Conservation (phyloP, 1,140 invertebrate species). For the Hycleus cichorii region DNA sequence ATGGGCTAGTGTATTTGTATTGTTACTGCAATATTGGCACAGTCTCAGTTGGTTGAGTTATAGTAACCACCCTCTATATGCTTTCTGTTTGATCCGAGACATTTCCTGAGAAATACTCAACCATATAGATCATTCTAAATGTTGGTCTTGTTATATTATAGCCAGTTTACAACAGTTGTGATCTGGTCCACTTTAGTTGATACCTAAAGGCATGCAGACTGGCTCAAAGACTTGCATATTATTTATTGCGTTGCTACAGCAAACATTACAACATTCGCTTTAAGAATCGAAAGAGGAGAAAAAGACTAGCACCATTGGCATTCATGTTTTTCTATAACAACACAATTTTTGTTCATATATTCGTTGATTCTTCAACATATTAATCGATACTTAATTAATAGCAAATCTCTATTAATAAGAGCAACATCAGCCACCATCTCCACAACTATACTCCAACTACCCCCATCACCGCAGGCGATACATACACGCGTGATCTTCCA, state of each 20-base stretch:
- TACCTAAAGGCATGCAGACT: slow-evolving; percentile 40
- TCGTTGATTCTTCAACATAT: neutral
- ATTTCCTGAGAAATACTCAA: slow-evolving; percentile 36
- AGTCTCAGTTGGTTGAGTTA: slow-evolving; percentile 29
- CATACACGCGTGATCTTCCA: slow-evolving; percentile 20
- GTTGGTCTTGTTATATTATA: neutral
- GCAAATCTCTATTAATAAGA: neutral
- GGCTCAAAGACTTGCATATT: slow-evolving; percentile 43
- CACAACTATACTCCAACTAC: neutral
- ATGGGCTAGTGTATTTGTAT: slow-evolving; percentile 12
- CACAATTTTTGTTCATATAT: too few species aligned
- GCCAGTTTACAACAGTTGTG: neutral
- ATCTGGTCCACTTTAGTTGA: slow-evolving; percentile 29
- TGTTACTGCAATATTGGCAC: slow-evolving; percentile 14
- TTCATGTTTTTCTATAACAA: too few species aligned
- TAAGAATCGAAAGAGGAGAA: neutral
- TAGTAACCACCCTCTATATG: slow-evolving; percentile 43
- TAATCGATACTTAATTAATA: slow-evolving; percentile 16
- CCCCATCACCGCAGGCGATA: slow-evolving; percentile 9
- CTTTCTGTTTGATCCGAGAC: slow-evolving; percentile 44
- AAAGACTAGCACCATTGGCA: slow-evolving; percentile 18
- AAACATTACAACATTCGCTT: slow-evolving; percentile 32
- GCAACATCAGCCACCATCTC: too few species aligned
- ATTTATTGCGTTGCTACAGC: slow-evolving; percentile 42
- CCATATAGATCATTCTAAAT: slow-evolving; percentile 22